These are phyloP conservation scores for Abscondita cerata DNA, from an alignment of 2,888 invertebrate genomes.

Conservation along the genomic window DNA sequence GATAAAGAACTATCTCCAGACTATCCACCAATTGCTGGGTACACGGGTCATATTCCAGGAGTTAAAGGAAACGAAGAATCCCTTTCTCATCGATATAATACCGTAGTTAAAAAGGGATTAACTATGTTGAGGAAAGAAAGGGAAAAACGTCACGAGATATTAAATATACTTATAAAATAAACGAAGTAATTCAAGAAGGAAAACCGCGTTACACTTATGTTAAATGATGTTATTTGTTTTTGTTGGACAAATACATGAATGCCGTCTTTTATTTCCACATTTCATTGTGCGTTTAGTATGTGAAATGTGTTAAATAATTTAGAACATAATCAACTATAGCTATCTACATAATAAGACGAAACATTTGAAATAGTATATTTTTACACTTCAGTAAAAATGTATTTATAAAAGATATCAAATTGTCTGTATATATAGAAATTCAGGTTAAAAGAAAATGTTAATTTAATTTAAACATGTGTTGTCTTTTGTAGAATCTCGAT, in stretches of 20 bases:
- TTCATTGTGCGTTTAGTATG: background rate
- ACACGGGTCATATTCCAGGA: constrained; percentile 75
- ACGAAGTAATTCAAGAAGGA: constrained; percentile 37
- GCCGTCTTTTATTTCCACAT: constrained; percentile 5
- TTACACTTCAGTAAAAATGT: too few relatives aligned
- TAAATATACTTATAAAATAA: constrained; percentile 41
- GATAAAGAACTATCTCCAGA: constrained; percentile 70
- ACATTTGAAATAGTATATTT: too few relatives aligned
- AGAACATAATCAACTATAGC: background rate
- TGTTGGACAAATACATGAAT: too few relatives aligned
- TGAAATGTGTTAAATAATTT: constrained; percentile 6
- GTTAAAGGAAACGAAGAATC: constrained; percentile 72
- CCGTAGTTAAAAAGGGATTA: constrained; percentile 70
- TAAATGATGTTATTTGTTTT: constrained; percentile 1
- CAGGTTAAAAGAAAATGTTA: too few relatives aligned
- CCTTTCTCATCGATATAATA: constrained; percentile 72
- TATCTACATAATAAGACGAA: background rate
- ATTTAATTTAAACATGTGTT: too few relatives aligned
- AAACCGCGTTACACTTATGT: constrained; percentile 5
- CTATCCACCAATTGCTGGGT: constrained; percentile 75
- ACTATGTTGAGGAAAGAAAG: constrained; percentile 66
- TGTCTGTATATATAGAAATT: too few relatives aligned
- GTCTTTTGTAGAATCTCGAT: too few relatives aligned
- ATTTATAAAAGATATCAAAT: too few relatives aligned
- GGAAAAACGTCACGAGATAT: constrained; percentile 55